Percentiles rank a stretch among this genome's conserved stretches.
Conservation (phyloP, 2,888 invertebrate genomes). For the Sinelater perroti region DNA sequence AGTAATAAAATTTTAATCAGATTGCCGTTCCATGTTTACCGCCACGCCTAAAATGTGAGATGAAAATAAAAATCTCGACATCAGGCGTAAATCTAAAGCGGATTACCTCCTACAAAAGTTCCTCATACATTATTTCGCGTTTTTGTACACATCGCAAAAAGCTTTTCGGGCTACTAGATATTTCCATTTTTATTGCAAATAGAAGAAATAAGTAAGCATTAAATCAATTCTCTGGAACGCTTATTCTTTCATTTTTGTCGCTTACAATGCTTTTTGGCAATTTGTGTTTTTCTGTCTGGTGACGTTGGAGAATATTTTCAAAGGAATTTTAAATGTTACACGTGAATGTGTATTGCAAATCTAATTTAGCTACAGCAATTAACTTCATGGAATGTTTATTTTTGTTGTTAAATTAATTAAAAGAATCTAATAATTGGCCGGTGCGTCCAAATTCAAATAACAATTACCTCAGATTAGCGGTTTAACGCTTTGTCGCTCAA, state of each 20-base stretch:
- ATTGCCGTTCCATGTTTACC: constrained; percentile 25
- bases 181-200: constrained; percentile 32
- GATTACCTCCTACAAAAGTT: constrained; percentile 31
- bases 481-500: neutral
- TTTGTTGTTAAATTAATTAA: too few relatives aligned
- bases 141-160: constrained; percentile 29
- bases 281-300: neutral
- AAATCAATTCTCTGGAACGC: constrained; percentile 3
- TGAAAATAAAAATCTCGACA: constrained; percentile 33
- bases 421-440: too few relatives aligned
- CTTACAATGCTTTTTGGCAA: neutral
- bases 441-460: neutral
- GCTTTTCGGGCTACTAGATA: constrained; percentile 22
- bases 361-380: too few relatives aligned
- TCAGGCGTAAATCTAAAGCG: constrained; percentile 34
- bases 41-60: constrained; percentile 23
- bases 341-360: too few relatives aligned
- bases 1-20: constrained; percentile 25
- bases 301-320: too few relatives aligned
- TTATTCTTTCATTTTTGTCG: constrained; percentile 8
- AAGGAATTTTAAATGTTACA: too few relatives aligned
- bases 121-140: constrained; percentile 31
- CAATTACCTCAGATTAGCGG: neutral
- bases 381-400: too few relatives aligned
- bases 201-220: constrained; percentile 24